Conservation (phyloP, 92 coral and sea anemone species). For the Desmophyllum pertusum region DNA sequence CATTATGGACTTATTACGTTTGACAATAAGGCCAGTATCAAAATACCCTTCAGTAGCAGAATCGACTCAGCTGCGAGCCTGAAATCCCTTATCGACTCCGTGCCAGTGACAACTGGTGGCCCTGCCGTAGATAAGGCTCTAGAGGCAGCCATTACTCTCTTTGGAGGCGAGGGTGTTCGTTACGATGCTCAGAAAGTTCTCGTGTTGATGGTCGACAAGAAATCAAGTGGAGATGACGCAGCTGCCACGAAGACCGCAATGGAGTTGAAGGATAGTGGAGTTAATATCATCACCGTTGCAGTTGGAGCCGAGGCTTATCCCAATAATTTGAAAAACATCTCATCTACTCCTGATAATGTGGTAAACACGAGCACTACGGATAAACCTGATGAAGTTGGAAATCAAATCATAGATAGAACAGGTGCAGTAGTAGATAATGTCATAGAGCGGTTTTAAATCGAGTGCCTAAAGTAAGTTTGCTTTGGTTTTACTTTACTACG, state of each 20-base stretch:
- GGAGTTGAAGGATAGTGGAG: constrained; percentile 55
- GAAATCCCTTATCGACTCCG: constrained; percentile 39
- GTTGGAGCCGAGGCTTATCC: constrained; percentile 60
- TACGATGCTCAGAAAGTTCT: constrained; percentile 80
- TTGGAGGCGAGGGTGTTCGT: constrained; percentile 67
- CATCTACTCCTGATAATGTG: constrained; percentile 44
- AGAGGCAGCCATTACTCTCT: constrained; percentile 59
- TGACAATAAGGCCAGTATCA: constrained; percentile 53
- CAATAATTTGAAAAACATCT: constrained; percentile 31
- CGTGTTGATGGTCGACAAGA: constrained; percentile 80
- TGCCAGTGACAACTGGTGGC: constrained; percentile 47
- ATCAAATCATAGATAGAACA: constrained; percentile 55
- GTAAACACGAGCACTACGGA: constrained; percentile 61
- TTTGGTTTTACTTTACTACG: too few relatives aligned
- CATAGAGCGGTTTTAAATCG: neutral
- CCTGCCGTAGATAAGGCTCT: constrained; percentile 73
- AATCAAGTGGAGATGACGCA: constrained; percentile 56
- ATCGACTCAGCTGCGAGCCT: constrained; percentile 48
- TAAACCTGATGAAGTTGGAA: constrained; percentile 67
- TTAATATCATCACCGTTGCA: constrained; percentile 62
- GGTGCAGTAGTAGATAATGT: neutral
- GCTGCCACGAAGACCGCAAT: constrained; percentile 45
- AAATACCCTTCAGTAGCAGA: constrained; percentile 18
- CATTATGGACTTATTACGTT: constrained; percentile 73
- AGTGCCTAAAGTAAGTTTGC: too few relatives aligned